Percentiles rank a stretch among this genome's conserved stretches.
These are phyloP conservation scores for Pimpla rufipes DNA, from an alignment of 2,888 invertebrate genomes.

Conservation along the genomic window DNA sequence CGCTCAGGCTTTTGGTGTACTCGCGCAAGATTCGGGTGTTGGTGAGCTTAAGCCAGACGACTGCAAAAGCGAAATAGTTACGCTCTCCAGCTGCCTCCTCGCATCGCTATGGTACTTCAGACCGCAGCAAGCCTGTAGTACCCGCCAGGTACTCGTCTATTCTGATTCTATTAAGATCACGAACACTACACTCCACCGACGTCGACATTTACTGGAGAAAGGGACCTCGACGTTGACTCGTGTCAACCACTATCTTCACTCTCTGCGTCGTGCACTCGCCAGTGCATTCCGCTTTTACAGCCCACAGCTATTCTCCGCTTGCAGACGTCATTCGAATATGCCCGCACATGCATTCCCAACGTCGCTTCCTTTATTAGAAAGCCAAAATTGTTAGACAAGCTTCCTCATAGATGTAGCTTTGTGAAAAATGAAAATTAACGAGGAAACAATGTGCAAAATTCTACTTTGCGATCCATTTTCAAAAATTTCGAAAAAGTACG, in stretches of 20 bases:
- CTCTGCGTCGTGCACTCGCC: slow-evolving; percentile 1
- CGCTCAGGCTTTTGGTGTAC: slow-evolving; percentile 11
- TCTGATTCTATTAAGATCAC: slow-evolving; percentile 68
- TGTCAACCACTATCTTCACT: slow-evolving; percentile 34
- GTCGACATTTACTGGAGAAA: slow-evolving; percentile 51
- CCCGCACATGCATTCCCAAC: background rate
- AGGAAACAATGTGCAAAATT: no score
- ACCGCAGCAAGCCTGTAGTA: slow-evolving; percentile 25
- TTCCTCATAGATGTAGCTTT: no score
- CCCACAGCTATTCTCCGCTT: slow-evolving; percentile 20
- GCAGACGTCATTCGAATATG: slow-evolving; percentile 9
- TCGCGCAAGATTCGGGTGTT: slow-evolving; percentile 8
- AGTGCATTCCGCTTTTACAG: slow-evolving; percentile 28
- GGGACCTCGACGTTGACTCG: slow-evolving; percentile 43
- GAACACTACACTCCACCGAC: slow-evolving; percentile 31
- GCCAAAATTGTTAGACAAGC: no score
- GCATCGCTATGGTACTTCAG: slow-evolving; percentile 21
- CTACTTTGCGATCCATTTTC: no score
- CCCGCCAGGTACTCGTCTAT: slow-evolving; percentile 39
- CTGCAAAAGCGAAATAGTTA: slow-evolving; percentile 34
- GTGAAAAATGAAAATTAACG: no score
- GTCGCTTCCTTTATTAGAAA: no score
- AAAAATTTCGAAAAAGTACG: no score
- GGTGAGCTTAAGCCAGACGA: slow-evolving; percentile 30
- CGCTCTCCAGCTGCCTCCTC: slow-evolving; percentile 4